Evolutionary conservation across 2,113 vertebrate species (phyloP).

Genomic region (Pimephales promelas): DNA sequence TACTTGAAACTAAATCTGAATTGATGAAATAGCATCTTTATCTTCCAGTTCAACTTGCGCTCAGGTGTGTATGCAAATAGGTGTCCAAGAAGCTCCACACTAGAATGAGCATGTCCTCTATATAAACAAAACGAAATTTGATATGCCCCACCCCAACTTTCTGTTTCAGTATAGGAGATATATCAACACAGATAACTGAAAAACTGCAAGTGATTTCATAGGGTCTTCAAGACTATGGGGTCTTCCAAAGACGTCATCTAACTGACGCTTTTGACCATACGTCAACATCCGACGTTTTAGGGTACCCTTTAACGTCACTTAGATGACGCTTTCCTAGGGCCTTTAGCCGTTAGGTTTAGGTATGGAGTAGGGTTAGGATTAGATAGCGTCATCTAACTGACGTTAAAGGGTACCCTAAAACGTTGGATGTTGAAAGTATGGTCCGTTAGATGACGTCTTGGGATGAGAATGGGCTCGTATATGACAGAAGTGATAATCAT

Average conservation of each 20-base stretch:
- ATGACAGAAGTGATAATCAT: not conserved
- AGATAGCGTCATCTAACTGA: no score
- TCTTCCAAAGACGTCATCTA: no score
- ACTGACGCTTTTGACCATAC: no score
- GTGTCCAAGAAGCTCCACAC: not conserved
- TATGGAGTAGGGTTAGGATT: no score
- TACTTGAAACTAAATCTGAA: not conserved
- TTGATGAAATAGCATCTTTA: not conserved
- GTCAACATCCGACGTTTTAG: no score
- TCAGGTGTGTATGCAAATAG: not conserved
- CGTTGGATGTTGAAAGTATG: no score
- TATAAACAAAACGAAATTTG: not conserved
- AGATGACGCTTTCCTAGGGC: no score
- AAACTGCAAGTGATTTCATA: not conserved
- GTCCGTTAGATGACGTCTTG: no score
- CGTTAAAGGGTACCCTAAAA: no score
- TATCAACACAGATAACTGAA: not conserved
- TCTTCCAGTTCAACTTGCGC: not conserved
- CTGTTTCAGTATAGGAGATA: not conserved
- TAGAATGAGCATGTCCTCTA: not conserved
- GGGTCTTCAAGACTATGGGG: not conserved
- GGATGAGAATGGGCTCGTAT: no score
- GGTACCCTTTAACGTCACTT: no score
- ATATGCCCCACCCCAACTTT: not conserved
- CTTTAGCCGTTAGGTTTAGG: no score